A percentile compares a stretch with the other conserved stretches of the same genome.
phyloP scores from a whole-genome alignment of 2,888 invertebrate species.

The Horisme vitalbata region DNA sequence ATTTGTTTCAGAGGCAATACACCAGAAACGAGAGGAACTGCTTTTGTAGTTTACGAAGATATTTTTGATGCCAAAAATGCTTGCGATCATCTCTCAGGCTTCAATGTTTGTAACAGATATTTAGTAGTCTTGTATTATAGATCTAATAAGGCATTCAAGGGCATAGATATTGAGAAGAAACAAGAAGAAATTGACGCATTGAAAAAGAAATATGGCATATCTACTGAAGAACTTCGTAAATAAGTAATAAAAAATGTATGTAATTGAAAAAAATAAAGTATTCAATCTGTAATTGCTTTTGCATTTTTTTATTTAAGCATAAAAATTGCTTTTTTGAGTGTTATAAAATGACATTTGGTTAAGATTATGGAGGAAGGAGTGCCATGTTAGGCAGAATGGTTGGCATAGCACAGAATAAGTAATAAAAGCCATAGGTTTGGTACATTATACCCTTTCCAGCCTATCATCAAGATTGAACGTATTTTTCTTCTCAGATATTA shows the following conservation, averaged over 20 bases:
- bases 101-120: slow-evolving; percentile 99
- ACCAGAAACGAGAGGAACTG: slow-evolving; percentile 98
- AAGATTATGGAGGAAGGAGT: too few relatives aligned
- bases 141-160: slow-evolving; percentile 97
- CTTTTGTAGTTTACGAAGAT: slow-evolving; percentile 99
- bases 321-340: too few relatives aligned
- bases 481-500: too few relatives aligned
- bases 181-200: slow-evolving; percentile 97
- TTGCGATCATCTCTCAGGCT: slow-evolving; percentile 99
- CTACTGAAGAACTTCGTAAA: slow-evolving; percentile 79
- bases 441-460: too few relatives aligned
- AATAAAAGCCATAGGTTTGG: too few relatives aligned
- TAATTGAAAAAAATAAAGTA: too few relatives aligned
- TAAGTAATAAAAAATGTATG: slow-evolving; percentile 33
- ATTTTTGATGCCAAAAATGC: slow-evolving; percentile 99
- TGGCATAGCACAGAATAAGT: too few relatives aligned
- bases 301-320: too few relatives aligned
- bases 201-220: slow-evolving; percentile 96
- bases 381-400: too few relatives aligned
- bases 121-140: slow-evolving; percentile 99
- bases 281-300: too few relatives aligned
- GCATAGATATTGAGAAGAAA: slow-evolving; percentile 97
- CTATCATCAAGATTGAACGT: too few relatives aligned
- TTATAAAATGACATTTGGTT: too few relatives aligned
- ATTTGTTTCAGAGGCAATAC: slow-evolving; percentile 94